phyloP scores from a whole-genome alignment of 1,140 invertebrate species.

The Venturia canescens region DNA sequence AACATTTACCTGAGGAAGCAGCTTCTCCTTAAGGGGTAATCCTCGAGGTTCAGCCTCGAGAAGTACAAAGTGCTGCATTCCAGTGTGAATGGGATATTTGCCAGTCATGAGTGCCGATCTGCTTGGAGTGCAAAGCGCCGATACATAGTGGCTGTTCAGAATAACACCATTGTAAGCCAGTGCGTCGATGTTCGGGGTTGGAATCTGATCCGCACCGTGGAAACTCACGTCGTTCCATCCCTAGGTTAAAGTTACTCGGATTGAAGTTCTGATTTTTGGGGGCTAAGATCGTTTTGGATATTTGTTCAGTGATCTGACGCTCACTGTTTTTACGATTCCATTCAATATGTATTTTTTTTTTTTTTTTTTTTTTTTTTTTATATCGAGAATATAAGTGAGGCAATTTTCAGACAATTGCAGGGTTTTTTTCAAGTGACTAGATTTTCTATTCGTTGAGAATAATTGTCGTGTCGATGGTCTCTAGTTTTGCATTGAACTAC shows the following conservation, averaged over 20 bases:
- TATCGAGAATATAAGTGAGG: no score
- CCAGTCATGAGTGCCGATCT: constrained; percentile 88
- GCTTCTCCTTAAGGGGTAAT: constrained; percentile 83
- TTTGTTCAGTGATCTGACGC: no score
- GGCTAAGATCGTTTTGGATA: no score
- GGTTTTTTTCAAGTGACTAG: no score
- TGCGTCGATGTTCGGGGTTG: constrained; percentile 91
- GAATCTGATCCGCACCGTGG: constrained; percentile 90
- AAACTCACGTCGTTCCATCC: constrained; percentile 95
- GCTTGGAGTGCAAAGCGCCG: constrained; percentile 88
- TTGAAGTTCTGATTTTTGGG: background rate
- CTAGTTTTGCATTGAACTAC: no score
- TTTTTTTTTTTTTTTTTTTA: background rate
- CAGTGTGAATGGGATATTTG: constrained; percentile 88
- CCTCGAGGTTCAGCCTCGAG: constrained; percentile 85
- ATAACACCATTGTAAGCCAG: constrained; percentile 88
- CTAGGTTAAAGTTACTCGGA: constrained; percentile 72
- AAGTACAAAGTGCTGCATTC: constrained; percentile 88
- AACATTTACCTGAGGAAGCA: constrained; percentile 81
- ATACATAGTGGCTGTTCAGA: constrained; percentile 85
- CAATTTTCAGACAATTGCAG: background rate
- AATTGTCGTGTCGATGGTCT: no score
- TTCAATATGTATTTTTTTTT: no score
- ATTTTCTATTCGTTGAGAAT: no score
- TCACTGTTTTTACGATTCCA: no score